These are phyloP conservation scores for Phylloscopus whistleri DNA, from an alignment of 2,113 vertebrate species.

Conservation along the genomic window DNA sequence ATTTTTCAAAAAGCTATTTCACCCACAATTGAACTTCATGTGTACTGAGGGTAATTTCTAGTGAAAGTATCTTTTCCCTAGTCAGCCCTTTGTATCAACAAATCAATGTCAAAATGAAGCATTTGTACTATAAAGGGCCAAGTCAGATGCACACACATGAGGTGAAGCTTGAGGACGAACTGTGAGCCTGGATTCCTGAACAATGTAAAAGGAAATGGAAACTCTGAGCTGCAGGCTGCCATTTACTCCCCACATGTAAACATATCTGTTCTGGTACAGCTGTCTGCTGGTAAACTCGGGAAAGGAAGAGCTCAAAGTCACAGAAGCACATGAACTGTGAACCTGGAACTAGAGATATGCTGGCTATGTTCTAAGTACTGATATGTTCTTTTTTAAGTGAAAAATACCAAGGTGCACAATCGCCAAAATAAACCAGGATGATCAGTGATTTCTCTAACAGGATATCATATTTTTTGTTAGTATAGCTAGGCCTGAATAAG, in stretches of 20 bases:
- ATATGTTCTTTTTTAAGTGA: conserved; percentile 18
- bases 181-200: conserved; percentile 29
- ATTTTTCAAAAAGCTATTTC: not conserved
- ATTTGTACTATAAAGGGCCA: not conserved
- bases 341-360: conserved; percentile 36
- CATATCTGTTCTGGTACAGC: conserved; percentile 51
- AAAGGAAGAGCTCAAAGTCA: conserved; percentile 66
- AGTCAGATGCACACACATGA: not conserved
- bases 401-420: conserved; percentile 14
- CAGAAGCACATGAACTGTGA: conserved; percentile 52
- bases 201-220: conserved; percentile 68
- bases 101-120: conserved; percentile 42
- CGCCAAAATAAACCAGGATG: conserved; percentile 46
- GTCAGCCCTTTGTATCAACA: not conserved
- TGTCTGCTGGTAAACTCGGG: conserved; percentile 60
- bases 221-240: conserved; percentile 44
- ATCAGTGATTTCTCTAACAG: conserved; percentile 32
- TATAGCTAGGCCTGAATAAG: conserved; percentile 26
- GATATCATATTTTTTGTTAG: conserved; percentile 44
- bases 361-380: not conserved
- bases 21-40: conserved; percentile 2
- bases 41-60: not conserved
- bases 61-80: conserved; percentile 8
- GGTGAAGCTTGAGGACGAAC: not conserved
- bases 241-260: conserved; percentile 59